Base-by-base conservation (phyloP, 2,113 vertebrate genomes). In the Aegithalos caudatus region DNA sequence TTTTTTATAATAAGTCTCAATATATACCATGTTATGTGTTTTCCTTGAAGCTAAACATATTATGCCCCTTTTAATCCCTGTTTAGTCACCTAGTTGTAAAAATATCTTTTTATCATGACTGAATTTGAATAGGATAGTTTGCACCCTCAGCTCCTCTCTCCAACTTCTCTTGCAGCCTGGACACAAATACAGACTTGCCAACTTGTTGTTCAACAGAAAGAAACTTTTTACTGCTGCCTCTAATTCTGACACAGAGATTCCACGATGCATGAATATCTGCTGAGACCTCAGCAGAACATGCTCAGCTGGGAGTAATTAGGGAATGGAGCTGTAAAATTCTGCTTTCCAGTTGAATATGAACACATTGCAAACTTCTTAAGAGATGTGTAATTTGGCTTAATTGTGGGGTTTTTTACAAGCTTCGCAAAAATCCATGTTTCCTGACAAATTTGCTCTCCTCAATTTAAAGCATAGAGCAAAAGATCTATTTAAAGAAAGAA, bases 171-270 rank as follows among this genome's bases (percentile, higher is more conserved):
- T 73, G 19, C 21, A 73, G 12, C 7, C 40, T 76, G 8, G 15
- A 14, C 18, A 48, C 29, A 88, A 47, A 56, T 15, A n/a, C 1
- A 45, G 10, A 15, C 17, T 33, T 44, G 15, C 21, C 0, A 0
- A 50, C 12, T 35, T 3, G 2, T 35, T 81, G 8, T n/a, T 83
- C 28, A 47, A 50, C 19, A 69, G 12, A 16, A 76, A 25, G 5
- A 53, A 44, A 12, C 7, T 3, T 72, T 86, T 69, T 69, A 4
- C 33, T 71, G 9, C 10, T 2, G 0, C 38, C n/a, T 66, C 6
- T 20, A 79, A 31, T 66, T 90, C 62, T 64, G 69, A 35, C 11
- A 45, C 5, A 60, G 21, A 71, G 33, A 9, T 48, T 47, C 19
- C 5, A 20, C 20, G 24, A 21, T 12, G 10, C 25, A 58, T 15